These are phyloP conservation scores for Seira ritae DNA, from an alignment of 2,888 invertebrate species.

Conservation along the genomic window DNA sequence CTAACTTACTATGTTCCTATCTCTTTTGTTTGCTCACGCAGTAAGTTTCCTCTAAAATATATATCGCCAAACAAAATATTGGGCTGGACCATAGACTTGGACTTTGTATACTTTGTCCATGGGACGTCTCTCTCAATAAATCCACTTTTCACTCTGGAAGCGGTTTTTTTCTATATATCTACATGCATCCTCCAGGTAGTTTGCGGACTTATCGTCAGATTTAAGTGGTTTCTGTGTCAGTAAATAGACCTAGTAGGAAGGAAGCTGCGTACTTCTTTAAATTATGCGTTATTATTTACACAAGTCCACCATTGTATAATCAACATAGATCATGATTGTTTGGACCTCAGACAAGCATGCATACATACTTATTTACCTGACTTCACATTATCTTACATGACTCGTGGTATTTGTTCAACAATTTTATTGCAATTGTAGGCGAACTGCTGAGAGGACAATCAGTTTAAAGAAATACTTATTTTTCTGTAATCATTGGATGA, in stretches of 20 bases:
- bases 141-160: conserved; percentile 48
- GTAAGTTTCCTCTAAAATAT: too few species aligned
- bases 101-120: conserved; percentile 33
- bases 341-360: background rate
- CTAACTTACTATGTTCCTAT: too few species aligned
- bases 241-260: background rate
- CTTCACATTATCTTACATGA: background rate
- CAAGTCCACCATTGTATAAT: background rate
- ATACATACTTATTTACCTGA: background rate
- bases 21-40: too few species aligned
- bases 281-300: conserved; percentile 42
- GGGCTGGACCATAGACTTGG: conserved; percentile 33
- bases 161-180: conserved; percentile 37
- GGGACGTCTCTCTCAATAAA: conserved; percentile 63
- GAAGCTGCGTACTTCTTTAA: background rate
- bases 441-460: conserved; percentile 9
- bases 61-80: too few species aligned
- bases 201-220: background rate
- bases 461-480: conserved; percentile 11
- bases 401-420: conserved; percentile 19
- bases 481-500: background rate
- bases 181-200: background rate
- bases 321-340: background rate
- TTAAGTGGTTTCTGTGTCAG: conserved; percentile 3
- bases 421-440: conserved; percentile 19